Conservation (phyloP, 2,888 invertebrate species). For the Drosophila recens region DNA sequence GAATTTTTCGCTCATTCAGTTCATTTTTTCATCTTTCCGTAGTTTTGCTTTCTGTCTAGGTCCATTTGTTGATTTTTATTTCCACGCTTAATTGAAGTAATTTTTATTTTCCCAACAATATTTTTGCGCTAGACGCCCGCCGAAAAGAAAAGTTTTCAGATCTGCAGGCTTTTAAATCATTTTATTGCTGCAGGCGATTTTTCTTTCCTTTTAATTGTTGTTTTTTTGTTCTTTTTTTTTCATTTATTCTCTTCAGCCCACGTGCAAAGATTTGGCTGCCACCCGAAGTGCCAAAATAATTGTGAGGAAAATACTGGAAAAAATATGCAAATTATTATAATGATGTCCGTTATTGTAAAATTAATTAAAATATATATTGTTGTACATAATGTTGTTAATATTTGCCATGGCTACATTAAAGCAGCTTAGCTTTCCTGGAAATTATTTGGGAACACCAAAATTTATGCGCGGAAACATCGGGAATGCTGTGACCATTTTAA, state of each 20-base stretch:
- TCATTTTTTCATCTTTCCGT: constrained; percentile 18
- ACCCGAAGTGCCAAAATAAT: constrained; percentile 64
- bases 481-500: constrained; percentile 8
- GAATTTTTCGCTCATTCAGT: constrained; percentile 4
- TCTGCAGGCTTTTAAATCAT: constrained; percentile 46
- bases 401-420: constrained; percentile 31
- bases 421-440: constrained; percentile 1
- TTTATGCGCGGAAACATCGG: background rate
- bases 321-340: constrained; percentile 60
- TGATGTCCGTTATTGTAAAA: constrained; percentile 61
- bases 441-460: constrained; percentile 4
- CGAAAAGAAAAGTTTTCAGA: constrained; percentile 25
- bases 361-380: constrained; percentile 68
- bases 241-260: constrained; percentile 14
- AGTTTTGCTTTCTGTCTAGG: constrained; percentile 29
- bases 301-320: constrained; percentile 37
- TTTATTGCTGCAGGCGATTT: constrained; percentile 48
- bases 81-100: constrained; percentile 46
- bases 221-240: constrained; percentile 16
- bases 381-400: constrained; percentile 30
- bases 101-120: constrained; percentile 40
- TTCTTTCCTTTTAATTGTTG: constrained; percentile 33
- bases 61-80: constrained; percentile 51
- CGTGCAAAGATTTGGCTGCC: constrained; percentile 48
- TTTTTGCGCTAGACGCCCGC: constrained; percentile 10